Conservation (phyloP, 2,797 vertebrate species). For the Caiman crocodilus region DNA sequence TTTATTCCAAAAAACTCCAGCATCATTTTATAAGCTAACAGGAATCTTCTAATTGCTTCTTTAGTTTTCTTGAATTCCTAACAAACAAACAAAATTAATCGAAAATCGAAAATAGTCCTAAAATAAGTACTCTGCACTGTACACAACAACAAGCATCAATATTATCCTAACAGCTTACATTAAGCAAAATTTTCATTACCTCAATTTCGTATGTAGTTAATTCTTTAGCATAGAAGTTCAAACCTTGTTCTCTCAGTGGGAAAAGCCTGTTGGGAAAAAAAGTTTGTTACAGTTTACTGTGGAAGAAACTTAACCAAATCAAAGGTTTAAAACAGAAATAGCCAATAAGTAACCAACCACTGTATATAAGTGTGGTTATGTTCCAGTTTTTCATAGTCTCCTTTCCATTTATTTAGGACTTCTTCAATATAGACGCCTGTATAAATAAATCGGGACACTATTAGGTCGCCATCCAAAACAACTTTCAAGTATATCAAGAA, state of each 20-base stretch:
- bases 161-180: background rate
- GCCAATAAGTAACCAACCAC: slow-evolving; percentile 86
- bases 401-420: slow-evolving; percentile 96
- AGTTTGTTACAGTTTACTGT: background rate
- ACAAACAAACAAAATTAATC: slow-evolving; percentile 34
- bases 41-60: slow-evolving; percentile 94
- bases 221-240: slow-evolving; percentile 99
- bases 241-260: slow-evolving; percentile 96
- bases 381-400: slow-evolving; percentile 97
- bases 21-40: slow-evolving; percentile 96
- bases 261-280: slow-evolving; percentile 89
- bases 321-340: slow-evolving; percentile 42
- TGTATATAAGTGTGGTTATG: slow-evolving; percentile 99
- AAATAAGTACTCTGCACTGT: background rate
- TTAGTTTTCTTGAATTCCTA: slow-evolving; percentile 99
- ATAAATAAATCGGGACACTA: slow-evolving; percentile 61
- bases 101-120: slow-evolving; percentile 41
- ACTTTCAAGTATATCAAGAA: background rate
- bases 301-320: slow-evolving; percentile 38
- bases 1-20: slow-evolving; percentile 98
- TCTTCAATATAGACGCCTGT: slow-evolving; percentile 97
- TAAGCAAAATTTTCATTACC: slow-evolving; percentile 82
- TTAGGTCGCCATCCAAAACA: slow-evolving; percentile 38
- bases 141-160: slow-evolving; percentile 24
- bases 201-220: slow-evolving; percentile 99